A percentile compares a stretch with the other conserved stretches of the same genome.
Conservation (phyloP, 2,888 invertebrate species). For the Plutella xylostella region DNA sequence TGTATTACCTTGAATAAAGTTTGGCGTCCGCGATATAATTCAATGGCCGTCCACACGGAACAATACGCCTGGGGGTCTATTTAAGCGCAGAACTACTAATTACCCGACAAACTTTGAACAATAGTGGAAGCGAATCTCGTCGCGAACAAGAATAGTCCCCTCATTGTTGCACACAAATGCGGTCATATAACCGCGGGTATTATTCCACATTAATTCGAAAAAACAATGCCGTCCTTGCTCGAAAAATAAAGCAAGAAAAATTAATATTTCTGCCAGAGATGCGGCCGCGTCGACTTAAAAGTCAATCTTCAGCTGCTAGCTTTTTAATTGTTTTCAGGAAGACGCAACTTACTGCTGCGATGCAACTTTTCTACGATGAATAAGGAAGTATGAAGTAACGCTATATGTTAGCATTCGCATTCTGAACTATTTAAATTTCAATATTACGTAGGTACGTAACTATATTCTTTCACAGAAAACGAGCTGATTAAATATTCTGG, state of each 20-base stretch:
- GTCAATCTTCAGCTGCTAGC: not conserved
- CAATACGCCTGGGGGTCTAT: constrained; percentile 58
- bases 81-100: constrained; percentile 63
- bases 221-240: constrained; percentile 57
- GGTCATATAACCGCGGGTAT: constrained; percentile 59
- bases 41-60: constrained; percentile 14
- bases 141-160: constrained; percentile 47
- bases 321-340: not conserved
- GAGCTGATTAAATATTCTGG: no score
- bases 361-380: no score
- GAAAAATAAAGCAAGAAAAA: constrained; percentile 55
- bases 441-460: no score
- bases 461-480: no score
- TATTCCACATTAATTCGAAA: constrained; percentile 59
- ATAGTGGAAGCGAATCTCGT: constrained; percentile 67
- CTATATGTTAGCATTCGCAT: no score
- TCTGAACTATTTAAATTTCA: no score
- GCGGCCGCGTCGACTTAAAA: not conserved
- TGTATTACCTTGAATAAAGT: no score
- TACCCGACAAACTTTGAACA: constrained; percentile 66
- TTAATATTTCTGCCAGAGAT: constrained; percentile 24
- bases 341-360: constrained; percentile 5
- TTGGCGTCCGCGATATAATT: not conserved
- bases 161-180: constrained; percentile 62
- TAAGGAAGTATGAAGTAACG: no score